Evolutionary conservation across 1,140 invertebrate genomes (phyloP), one percentile per base, ranked within the genome.

Genomic region (Drosophila sulfurigaster): DNA sequence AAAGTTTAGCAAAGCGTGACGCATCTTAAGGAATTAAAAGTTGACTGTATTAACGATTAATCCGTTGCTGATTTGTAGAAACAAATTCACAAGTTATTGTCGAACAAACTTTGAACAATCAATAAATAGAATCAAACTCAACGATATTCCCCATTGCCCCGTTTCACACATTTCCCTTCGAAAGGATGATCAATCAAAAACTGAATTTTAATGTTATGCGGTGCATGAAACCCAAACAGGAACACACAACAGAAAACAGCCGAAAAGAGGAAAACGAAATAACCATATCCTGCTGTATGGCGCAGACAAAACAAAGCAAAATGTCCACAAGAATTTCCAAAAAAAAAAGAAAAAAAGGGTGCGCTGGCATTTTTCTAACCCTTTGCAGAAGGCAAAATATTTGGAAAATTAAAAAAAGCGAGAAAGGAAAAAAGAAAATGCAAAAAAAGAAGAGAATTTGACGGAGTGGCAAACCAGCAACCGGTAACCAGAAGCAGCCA

Each of bases 151-250:
- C 57, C 57, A 45, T 57, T 46, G 13, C 48, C 46, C 62, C 49
- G 62, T 38, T 64, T 66, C 52, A 79, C 65, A 45, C 52, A 56
- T 56, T 45, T 70, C 35, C 51, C 54, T 43, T 46, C 54, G 51
- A 46, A 56, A 66, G 56, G 65, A 87, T 74, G 85, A 89, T 89
- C 85, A 89, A 89, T 89, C 85, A 88, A 88, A 85, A 78, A 78
- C 78, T 81, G 75, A 89, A 88, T 88, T 88, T 89, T 89, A 89
- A 89, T 89, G 81, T 89, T 89, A 89, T 88, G 85, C 85, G 78
- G 75, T 83, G 82, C 83, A 88, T 88, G 71, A 88, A 88, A 89
- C 80, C 83, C 74, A 87, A 38, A 74, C 69, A 58, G 66, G 59
- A 77, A 69, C 67, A 66, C 67, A 65, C 30, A 32, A 32, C 30